Evolutionary conservation across 2,797 vertebrate species (phyloP), one percentile per base, ranked within the genome.

Genomic region (Podarcis siculus): DNA sequence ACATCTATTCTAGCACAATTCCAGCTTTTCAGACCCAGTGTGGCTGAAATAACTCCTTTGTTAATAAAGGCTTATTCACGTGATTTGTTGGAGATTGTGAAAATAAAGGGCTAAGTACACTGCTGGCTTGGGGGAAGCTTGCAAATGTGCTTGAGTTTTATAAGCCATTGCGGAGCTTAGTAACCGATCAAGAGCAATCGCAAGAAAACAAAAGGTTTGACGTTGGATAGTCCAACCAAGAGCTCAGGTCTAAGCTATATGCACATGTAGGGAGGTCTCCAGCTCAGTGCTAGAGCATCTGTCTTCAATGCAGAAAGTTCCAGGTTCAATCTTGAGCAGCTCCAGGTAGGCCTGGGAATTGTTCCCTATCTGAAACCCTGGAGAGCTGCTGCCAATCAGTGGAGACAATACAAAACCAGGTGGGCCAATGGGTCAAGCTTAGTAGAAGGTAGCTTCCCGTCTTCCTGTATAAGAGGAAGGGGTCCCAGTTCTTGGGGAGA

Each of bases 21-120:
- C 77, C 2, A 75, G 10, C 71, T 69, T 83, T 90, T 82, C 27
- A 7, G 37, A 58, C 87, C 88, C 89, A 89, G 76, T 42, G 89
- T 61, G 80, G 90, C 45, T 71, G 25, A 86, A 92, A 86, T 69
- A 78, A 58, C 61, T 77, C 83, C 64, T 92, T 90, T 91, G 82
- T 45, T 61, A 89, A 0, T 87, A 82, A 90, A 73, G 45, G 25
- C 61, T 58, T 88, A 83, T 91, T 88, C 35, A 2, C 86, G 25
- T 76, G 87, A 91, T 81, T 61, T 78, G 49, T 55, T 55, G 13
- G 87, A 92, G 92, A 30, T 71, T 64, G n/a, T 8, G 35, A 71
- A 55, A 86, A 82, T 30, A 69, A 55, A 83, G 30, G 39, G 49
- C 35, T 84, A 30, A 82, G 35, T 77, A 45, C 35, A 19, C 72